Evolutionary conservation across 2,888 invertebrate species (phyloP).

Genomic region (Eupithecia subumbrata): DNA sequence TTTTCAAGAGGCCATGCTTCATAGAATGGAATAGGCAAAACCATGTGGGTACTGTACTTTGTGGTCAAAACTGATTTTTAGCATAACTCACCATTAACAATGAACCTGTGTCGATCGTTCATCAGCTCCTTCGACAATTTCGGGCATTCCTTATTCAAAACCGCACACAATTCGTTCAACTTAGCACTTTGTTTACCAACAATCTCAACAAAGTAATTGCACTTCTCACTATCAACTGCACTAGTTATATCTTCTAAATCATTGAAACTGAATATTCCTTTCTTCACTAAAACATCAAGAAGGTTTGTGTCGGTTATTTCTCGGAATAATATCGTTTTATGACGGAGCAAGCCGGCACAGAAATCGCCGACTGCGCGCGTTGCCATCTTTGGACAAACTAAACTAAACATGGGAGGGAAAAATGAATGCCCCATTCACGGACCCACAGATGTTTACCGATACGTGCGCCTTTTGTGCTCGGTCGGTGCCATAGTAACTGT

Average conservation of each 20-base stretch:
- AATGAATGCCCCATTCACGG: constrained; percentile 47
- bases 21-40: neutral
- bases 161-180: constrained; percentile 85
- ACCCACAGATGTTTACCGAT: constrained; percentile 37
- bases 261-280: constrained; percentile 85
- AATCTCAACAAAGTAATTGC: constrained; percentile 85
- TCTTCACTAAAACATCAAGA: constrained; percentile 86
- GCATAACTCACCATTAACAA: constrained; percentile 72
- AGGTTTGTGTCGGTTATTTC: constrained; percentile 86
- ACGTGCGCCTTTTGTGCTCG: constrained; percentile 25
- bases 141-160: constrained; percentile 85
- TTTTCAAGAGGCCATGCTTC: neutral
- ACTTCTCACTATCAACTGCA: constrained; percentile 80
- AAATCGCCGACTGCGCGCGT: constrained; percentile 76
- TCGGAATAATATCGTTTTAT: constrained; percentile 85
- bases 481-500: constrained; percentile 14
- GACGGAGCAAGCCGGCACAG: constrained; percentile 85
- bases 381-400: constrained; percentile 78
- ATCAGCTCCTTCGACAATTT: constrained; percentile 85
- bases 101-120: constrained; percentile 83
- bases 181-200: constrained; percentile 85
- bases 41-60: no score
- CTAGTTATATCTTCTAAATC: constrained; percentile 84
- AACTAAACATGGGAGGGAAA: constrained; percentile 13
- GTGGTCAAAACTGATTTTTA: neutral